Evolutionary conservation across 2,888 invertebrate species (phyloP).

Genomic region (Serripes groenlandicus): DNA sequence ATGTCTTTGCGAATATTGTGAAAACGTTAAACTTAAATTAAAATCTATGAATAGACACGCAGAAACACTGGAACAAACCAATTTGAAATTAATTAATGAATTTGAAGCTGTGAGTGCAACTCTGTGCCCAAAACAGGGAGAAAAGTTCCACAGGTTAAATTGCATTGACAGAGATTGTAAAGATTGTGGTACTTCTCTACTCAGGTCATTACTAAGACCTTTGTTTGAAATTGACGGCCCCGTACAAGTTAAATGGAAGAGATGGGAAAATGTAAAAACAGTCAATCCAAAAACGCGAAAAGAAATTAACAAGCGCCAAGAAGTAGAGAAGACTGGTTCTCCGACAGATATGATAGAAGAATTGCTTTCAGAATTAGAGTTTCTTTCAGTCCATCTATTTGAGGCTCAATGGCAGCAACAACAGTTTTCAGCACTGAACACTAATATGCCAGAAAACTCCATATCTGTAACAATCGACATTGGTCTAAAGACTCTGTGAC

Average conservation of each 20-base stretch:
- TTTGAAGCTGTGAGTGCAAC: too few relatives aligned
- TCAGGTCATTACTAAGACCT: slow-evolving; percentile 4
- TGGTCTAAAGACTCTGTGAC: slow-evolving; percentile 59
- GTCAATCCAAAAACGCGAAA: slow-evolving; percentile 48
- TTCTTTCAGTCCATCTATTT: slow-evolving; percentile 42
- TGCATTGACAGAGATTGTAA: slow-evolving; percentile 22
- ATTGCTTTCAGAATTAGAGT: slow-evolving; percentile 28
- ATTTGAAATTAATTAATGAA: too few relatives aligned
- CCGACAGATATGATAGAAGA: slow-evolving; percentile 23
- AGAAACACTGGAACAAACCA: too few relatives aligned
- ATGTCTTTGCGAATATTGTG: too few relatives aligned
- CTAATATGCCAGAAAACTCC: slow-evolving; percentile 25
- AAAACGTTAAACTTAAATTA: too few relatives aligned
- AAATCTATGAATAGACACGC: too few relatives aligned
- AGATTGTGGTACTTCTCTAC: slow-evolving; percentile 1
- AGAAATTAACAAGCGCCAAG: slow-evolving; percentile 37
- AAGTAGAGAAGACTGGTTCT: slow-evolving; percentile 6
- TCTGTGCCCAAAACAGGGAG: too few relatives aligned
- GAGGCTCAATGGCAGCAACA: slow-evolving; percentile 50
- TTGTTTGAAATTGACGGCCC: not conserved
- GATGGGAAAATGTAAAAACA: slow-evolving; percentile 31
- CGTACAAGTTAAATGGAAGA: slow-evolving; percentile 6
- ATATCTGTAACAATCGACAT: slow-evolving; percentile 49
- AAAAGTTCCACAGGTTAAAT: too few relatives aligned
- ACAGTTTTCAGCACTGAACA: too few relatives aligned